phyloP scores from a whole-genome alignment of 37 sponge, comb jelly and placozoan species.

The Tethya wilhelma region DNA sequence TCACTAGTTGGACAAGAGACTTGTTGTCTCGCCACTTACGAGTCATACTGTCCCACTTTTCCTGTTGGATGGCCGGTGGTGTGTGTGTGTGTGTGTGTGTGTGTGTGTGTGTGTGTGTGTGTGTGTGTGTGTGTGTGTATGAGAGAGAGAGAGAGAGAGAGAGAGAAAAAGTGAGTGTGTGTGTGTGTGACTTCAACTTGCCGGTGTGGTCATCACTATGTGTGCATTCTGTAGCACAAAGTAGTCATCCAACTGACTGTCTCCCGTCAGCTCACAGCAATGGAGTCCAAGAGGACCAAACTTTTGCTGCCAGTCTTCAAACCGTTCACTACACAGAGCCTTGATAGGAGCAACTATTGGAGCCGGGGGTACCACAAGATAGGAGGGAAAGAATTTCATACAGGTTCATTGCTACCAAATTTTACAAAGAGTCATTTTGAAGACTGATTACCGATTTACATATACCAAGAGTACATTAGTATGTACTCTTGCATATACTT shows the following conservation, averaged over 20 bases:
- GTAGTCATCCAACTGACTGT: constrained; percentile 95
- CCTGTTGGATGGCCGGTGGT: constrained; percentile 54
- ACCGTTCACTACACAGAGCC: constrained; percentile 94
- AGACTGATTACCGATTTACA: too few species aligned
- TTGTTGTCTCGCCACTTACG: constrained; percentile 95
- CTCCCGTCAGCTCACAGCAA: constrained; percentile 96
- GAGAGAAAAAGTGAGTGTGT: neutral
- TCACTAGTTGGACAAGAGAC: constrained; percentile 84
- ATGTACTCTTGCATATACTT: too few species aligned
- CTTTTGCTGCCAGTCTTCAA: constrained; percentile 88
- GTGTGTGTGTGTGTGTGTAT: neutral
- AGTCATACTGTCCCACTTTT: constrained; percentile 99
- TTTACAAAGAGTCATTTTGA: too few species aligned
- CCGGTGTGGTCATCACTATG: constrained; percentile 97
- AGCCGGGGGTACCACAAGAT: neutral
- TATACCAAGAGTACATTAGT: too few species aligned
- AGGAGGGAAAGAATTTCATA: too few species aligned
- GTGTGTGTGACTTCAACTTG: constrained; percentile 22
- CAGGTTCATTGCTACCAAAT: too few species aligned
- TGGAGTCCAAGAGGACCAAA: constrained; percentile 83
- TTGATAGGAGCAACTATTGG: constrained; percentile 95
- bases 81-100: neutral
- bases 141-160: too few species aligned
- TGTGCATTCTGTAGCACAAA: constrained; percentile 86
- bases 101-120: neutral